Evolutionary conservation across 1,140 invertebrate genomes (phyloP).

Genomic region (Lasioglossum albipes): DNA sequence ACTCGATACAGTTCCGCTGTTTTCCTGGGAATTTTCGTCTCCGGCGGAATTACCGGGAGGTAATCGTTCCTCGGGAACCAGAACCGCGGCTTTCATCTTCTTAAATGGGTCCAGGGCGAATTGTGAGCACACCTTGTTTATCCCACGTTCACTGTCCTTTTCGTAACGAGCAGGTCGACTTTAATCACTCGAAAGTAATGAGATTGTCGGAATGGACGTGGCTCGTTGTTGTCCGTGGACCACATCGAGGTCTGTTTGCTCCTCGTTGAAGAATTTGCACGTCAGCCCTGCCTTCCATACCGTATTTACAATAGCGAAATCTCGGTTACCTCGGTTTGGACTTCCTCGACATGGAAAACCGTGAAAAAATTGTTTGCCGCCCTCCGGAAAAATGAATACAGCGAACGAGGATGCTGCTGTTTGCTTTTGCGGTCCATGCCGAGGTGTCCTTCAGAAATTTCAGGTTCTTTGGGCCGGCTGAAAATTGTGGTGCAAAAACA

Average conservation of each 20-base stretch:
- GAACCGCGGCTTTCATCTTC: conserved; percentile 6
- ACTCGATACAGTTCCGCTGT: too few species aligned
- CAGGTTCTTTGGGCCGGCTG: too few species aligned
- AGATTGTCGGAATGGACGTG: conserved; percentile 24
- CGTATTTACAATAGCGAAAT: background rate
- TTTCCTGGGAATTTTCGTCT: background rate
- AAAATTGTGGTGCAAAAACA: too few species aligned
- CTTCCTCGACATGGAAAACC: background rate
- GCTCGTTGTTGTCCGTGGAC: background rate
- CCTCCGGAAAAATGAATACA: too few species aligned
- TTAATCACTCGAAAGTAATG: conserved; percentile 35
- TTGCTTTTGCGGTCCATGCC: too few species aligned
- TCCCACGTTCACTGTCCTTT: conserved; percentile 13
- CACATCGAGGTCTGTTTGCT: background rate
- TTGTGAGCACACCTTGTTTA: conserved; percentile 26
- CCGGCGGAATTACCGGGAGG: background rate
- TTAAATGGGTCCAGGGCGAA: conserved; percentile 22
- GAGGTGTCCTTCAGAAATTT: too few species aligned
- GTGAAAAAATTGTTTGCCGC: background rate
- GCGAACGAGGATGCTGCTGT: too few species aligned
- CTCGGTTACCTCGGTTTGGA: background rate
- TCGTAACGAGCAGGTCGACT: conserved; percentile 27
- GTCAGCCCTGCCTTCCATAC: background rate
- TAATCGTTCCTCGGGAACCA: background rate
- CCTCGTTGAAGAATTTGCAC: background rate